Evolutionary conservation across 2,888 invertebrate species (phyloP).

Genomic region (Drosophila prostipennis): DNA sequence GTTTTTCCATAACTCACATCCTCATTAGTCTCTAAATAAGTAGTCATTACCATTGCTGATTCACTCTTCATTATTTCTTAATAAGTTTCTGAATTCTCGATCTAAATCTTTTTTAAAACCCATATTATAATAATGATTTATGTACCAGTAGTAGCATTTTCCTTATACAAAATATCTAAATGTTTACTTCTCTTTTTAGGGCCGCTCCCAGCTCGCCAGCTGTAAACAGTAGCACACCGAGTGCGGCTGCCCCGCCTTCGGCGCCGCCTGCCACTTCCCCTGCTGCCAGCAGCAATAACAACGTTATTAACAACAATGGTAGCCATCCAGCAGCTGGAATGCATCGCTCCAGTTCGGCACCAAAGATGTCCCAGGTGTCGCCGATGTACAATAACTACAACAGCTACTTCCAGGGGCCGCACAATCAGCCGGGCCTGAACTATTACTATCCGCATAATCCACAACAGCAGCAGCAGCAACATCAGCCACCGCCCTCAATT

Average conservation of each 20-base stretch:
- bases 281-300: slow-evolving; percentile 53
- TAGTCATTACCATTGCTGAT: too few species aligned
- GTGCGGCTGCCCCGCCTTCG: slow-evolving; percentile 34
- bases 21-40: not conserved
- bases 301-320: slow-evolving; percentile 45
- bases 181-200: slow-evolving; percentile 19
- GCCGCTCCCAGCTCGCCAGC: slow-evolving; percentile 41
- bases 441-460: slow-evolving; percentile 61
- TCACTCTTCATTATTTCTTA: too few species aligned
- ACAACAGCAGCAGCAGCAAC: slow-evolving; percentile 51
- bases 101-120: too few species aligned
- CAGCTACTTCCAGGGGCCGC: slow-evolving; percentile 59
- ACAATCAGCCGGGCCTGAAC: slow-evolving; percentile 51
- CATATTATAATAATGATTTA: too few species aligned
- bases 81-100: too few species aligned
- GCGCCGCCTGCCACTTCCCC: slow-evolving; percentile 33
- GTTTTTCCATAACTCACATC: not conserved
- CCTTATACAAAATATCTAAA: not conserved
- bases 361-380: slow-evolving; percentile 65
- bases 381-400: slow-evolving; percentile 64
- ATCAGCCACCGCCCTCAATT: slow-evolving; percentile 32
- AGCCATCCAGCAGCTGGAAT: slow-evolving; percentile 49
- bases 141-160: too few species aligned
- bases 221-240: slow-evolving; percentile 33
- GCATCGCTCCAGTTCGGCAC: slow-evolving; percentile 75